A percentile compares a stretch with the other conserved stretches of the same genome.
Evolutionary conservation across 2,113 vertebrate genomes (phyloP).

Genomic region (Shinisaurus crocodilurus): DNA sequence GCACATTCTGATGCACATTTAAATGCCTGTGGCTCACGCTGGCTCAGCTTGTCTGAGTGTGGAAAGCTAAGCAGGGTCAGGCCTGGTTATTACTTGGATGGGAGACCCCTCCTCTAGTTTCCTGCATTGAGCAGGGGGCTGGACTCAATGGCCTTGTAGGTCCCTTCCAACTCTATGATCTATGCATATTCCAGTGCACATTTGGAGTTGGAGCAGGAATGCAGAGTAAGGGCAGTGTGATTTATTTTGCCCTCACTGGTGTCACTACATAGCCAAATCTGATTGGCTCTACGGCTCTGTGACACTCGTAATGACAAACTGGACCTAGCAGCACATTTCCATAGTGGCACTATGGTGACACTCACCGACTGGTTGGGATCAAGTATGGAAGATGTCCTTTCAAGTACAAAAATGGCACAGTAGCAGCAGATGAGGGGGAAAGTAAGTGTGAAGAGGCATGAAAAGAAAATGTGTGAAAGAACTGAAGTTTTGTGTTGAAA

Average conservation of each 20-base stretch:
- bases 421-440: background rate
- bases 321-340: background rate
- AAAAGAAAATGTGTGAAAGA: background rate
- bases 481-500: background rate
- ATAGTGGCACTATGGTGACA: background rate
- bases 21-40: too few relatives aligned
- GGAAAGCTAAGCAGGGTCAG: too few relatives aligned
- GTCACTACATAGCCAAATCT: background rate
- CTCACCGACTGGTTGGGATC: background rate
- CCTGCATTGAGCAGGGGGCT: too few relatives aligned
- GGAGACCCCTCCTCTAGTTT: too few relatives aligned
- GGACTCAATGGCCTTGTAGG: too few relatives aligned
- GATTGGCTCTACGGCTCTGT: background rate
- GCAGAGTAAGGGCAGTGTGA: background rate
- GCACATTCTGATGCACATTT: background rate
- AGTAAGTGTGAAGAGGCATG: background rate
- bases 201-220: background rate
- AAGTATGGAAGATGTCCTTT: background rate
- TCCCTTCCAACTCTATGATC: too few relatives aligned
- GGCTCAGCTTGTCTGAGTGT: too few relatives aligned
- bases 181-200: background rate
- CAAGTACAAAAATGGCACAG: background rate
- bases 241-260: background rate
- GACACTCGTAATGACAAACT: background rate
- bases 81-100: too few relatives aligned